phyloP scores from a whole-genome alignment of 2,888 invertebrate genomes.

The Ctenicera cuprea region DNA sequence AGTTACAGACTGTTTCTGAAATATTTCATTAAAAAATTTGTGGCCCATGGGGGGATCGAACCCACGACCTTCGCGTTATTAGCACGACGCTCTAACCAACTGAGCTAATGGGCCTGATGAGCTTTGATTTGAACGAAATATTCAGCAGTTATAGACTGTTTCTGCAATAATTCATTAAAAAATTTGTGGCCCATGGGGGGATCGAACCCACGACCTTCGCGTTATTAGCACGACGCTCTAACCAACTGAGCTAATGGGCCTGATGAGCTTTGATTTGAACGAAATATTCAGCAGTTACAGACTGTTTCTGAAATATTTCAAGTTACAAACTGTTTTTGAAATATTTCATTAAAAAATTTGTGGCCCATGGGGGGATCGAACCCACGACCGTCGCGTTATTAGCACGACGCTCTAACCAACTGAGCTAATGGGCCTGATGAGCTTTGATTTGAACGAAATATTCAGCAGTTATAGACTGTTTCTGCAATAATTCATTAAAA shows the following conservation, averaged over 20 bases:
- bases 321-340: too few species aligned
- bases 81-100: conserved; percentile 87
- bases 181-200: conserved; percentile 80
- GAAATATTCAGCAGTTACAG: too few species aligned
- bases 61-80: conserved; percentile 86
- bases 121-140: too few species aligned
- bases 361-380: conserved; percentile 85
- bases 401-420: conserved; percentile 86
- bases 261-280: not conserved
- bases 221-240: conserved; percentile 86
- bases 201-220: conserved; percentile 86
- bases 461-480: too few species aligned
- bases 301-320: too few species aligned
- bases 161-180: too few species aligned
- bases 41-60: conserved; percentile 85
- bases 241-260: conserved; percentile 86
- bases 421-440: conserved; percentile 81
- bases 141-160: too few species aligned
- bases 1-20: too few species aligned
- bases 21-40: too few species aligned
- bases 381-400: conserved; percentile 86
- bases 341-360: too few species aligned
- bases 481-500: too few species aligned
- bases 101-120: conserved; percentile 81
- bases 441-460: too few species aligned